These are phyloP conservation scores for Tamandua tetradactyla DNA, from an alignment of 2,797 vertebrate genomes.

Conservation along the genomic window DNA sequence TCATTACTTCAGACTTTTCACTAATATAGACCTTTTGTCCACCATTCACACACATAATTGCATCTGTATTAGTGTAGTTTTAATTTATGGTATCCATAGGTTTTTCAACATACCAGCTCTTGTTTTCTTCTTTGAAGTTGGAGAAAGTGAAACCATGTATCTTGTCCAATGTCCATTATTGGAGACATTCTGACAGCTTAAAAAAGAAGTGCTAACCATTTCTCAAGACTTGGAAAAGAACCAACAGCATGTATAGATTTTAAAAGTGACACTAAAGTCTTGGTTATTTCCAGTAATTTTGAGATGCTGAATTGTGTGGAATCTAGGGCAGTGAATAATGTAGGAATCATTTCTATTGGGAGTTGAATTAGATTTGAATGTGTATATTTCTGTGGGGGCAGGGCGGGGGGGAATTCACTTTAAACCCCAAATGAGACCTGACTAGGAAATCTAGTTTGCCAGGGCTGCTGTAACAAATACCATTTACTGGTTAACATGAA, in stretches of 20 bases:
- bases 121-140: not conserved
- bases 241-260: not conserved
- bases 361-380: not conserved
- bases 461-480: too few species aligned
- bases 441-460: not conserved
- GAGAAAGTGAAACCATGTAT: not conserved
- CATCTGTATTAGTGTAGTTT: not conserved
- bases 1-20: conserved; percentile 1
- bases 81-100: not conserved
- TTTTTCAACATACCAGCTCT: not conserved
- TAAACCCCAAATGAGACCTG: not conserved
- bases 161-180: not conserved
- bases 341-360: not conserved
- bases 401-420: not conserved
- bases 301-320: not conserved
- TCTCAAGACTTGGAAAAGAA: not conserved
- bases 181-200: not conserved
- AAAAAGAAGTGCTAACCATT: not conserved
- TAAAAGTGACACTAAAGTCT: not conserved
- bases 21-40: not conserved
- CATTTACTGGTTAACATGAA: too few species aligned
- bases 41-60: not conserved
- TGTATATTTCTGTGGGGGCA: not conserved
- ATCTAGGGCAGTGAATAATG: not conserved
- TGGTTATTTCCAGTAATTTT: not conserved